Evolutionary conservation across 2,113 vertebrate species (phyloP).

Genomic region (Motacilla alba): DNA sequence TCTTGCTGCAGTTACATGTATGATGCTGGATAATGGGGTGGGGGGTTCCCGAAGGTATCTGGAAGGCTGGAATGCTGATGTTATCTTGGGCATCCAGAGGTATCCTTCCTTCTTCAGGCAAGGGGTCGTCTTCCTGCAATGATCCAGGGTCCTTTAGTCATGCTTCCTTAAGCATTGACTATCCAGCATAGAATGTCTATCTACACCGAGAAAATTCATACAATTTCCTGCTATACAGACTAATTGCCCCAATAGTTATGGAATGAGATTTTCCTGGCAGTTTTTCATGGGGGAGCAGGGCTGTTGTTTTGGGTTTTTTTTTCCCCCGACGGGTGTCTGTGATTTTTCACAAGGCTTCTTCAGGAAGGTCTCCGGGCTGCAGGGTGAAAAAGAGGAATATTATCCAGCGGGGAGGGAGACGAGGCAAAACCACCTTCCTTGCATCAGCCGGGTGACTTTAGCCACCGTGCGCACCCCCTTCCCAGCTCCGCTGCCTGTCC

Average conservation of each 20-base stretch:
- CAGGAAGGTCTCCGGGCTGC: not conserved
- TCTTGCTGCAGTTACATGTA: not conserved
- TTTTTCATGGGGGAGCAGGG: rapidly evolving
- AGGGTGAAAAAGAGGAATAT: not conserved
- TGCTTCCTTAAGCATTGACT: too few relatives aligned
- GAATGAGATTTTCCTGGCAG: not conserved
- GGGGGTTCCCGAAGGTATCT: rapidly evolving
- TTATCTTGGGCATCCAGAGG: not conserved
- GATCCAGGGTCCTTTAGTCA: too few relatives aligned
- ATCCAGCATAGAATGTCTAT: not conserved
- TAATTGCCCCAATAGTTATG: rapidly evolving
- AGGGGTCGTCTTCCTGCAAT: not conserved
- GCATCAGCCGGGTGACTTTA: not conserved
- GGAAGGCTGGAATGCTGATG: not conserved
- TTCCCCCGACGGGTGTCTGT: rapidly evolving
- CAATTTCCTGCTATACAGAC: rapidly evolving
- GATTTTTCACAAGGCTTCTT: not conserved
- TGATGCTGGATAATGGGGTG: not conserved
- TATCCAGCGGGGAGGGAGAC: not conserved
- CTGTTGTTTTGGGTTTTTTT: not conserved
- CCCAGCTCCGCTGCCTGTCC: not conserved
- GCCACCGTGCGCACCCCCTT: rapidly evolving
- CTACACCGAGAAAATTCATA: not conserved
- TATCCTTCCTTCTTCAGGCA: not conserved
- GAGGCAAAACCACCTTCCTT: not conserved